A percentile compares a stretch with the other conserved stretches of the same genome.
Conservation (phyloP, 2,888 invertebrate species). For the Lucinisca nassula region DNA sequence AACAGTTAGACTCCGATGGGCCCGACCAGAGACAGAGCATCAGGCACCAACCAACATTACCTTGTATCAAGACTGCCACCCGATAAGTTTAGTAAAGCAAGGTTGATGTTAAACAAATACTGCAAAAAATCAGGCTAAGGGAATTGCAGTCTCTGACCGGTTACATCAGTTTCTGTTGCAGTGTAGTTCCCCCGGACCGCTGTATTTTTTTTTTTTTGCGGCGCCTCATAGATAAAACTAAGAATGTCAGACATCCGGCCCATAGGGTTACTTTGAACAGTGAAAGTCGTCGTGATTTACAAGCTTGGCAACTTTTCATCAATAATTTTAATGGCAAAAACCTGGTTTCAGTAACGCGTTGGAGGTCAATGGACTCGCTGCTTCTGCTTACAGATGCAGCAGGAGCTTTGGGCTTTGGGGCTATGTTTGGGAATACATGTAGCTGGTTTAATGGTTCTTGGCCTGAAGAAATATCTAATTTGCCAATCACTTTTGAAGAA, state of each 20-base stretch:
- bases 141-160: constrained; percentile 3
- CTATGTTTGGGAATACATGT: background rate
- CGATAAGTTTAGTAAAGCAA: background rate
- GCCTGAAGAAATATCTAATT: background rate
- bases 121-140: background rate
- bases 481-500: constrained; percentile 55
- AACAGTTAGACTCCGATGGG: too few species aligned
- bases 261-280: constrained; percentile 34
- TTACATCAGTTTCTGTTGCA: constrained; percentile 40
- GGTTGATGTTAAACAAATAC: background rate
- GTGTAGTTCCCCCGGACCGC: constrained; percentile 37
- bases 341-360: background rate
- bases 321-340: constrained; percentile 45
- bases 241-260: constrained; percentile 20
- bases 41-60: too few species aligned
- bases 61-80: background rate
- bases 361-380: background rate
- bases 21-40: too few species aligned
- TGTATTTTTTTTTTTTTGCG: constrained; percentile 40
- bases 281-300: constrained; percentile 16
- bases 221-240: constrained; percentile 34
- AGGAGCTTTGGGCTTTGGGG: constrained; percentile 51
- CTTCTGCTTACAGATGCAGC: constrained; percentile 48
- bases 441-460: constrained; percentile 24
- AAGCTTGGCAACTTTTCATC: constrained; percentile 34